These are phyloP conservation scores for Pomatostomus ruficeps DNA, from an alignment of 2,113 vertebrate genomes.

Conservation along the genomic window DNA sequence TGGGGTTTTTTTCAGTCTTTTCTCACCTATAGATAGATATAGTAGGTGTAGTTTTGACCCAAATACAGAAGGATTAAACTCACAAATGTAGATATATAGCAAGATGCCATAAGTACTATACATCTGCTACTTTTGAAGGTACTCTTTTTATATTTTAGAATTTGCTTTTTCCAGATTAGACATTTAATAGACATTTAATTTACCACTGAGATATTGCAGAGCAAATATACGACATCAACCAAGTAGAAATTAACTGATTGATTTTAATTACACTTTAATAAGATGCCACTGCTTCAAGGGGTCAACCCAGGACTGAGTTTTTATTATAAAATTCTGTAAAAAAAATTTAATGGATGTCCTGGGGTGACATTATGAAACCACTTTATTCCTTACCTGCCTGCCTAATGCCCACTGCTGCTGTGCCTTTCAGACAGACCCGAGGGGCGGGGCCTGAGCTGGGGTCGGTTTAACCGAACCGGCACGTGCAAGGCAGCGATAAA, in stretches of 20 bases:
- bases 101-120: neutral
- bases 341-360: too few species aligned
- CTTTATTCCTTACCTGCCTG: too few species aligned
- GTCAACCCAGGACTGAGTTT: conserved; percentile 53
- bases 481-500: too few species aligned
- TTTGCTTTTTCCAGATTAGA: neutral
- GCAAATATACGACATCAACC: conserved; percentile 31
- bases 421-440: too few species aligned
- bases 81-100: neutral
- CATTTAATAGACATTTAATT: neutral
- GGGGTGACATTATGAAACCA: too few species aligned
- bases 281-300: neutral
- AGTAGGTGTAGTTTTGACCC: neutral
- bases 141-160: neutral
- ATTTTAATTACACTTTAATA: conserved; percentile 43
- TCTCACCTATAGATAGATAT: neutral
- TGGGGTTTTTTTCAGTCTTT: neutral
- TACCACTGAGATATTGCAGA: conserved; percentile 10
- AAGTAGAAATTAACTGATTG: conserved; percentile 26
- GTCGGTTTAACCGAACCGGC: too few species aligned
- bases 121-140: neutral
- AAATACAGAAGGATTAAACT: neutral
- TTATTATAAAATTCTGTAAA: conserved; percentile 52
- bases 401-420: too few species aligned
- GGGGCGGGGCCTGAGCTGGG: too few species aligned